Conservation (phyloP, 2,797 vertebrate genomes). For the Spatula versicolor region DNA sequence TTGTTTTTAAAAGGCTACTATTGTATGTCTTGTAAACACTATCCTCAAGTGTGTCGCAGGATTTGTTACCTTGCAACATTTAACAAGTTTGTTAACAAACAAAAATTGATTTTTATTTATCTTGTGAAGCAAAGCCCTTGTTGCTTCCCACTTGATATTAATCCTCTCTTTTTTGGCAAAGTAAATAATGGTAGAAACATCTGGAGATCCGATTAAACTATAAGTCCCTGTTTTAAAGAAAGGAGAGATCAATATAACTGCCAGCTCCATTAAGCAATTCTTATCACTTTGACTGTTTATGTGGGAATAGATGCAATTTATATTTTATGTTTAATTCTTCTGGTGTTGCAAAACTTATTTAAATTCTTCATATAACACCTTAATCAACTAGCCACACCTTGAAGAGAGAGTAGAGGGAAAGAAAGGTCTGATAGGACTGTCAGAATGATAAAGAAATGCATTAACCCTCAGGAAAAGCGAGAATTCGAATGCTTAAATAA, state of each 20-base stretch:
- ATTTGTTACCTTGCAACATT: conserved; percentile 35
- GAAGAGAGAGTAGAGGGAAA: not conserved
- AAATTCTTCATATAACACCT: conserved; percentile 18
- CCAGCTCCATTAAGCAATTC: conserved; percentile 56
- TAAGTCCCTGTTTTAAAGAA: conserved; percentile 36
- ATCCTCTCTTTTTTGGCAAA: not conserved
- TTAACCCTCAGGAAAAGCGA: conserved; percentile 19
- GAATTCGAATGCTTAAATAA: conserved; percentile 1
- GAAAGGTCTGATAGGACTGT: conserved; percentile 1
- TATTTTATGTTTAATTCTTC: conserved; percentile 51
- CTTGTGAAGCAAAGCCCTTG: conserved; percentile 1
- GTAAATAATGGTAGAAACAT: conserved; percentile 42
- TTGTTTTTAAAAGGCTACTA: conserved; percentile 17
- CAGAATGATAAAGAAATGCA: conserved; percentile 32
- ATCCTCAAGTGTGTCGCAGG: not conserved
- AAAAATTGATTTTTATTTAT: conserved; percentile 55
- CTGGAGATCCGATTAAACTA: conserved; percentile 1
- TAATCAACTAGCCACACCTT: conserved; percentile 37
- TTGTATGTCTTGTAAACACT: not conserved
- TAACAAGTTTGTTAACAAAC: conserved; percentile 47
- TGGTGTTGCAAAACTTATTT: conserved; percentile 18
- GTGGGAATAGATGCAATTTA: conserved; percentile 19
- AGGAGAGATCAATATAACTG: conserved; percentile 44
- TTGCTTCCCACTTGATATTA: conserved; percentile 19
- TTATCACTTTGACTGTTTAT: conserved; percentile 44